Conservation (phyloP, 2,113 vertebrate genomes). For the Prinia subflava region DNA sequence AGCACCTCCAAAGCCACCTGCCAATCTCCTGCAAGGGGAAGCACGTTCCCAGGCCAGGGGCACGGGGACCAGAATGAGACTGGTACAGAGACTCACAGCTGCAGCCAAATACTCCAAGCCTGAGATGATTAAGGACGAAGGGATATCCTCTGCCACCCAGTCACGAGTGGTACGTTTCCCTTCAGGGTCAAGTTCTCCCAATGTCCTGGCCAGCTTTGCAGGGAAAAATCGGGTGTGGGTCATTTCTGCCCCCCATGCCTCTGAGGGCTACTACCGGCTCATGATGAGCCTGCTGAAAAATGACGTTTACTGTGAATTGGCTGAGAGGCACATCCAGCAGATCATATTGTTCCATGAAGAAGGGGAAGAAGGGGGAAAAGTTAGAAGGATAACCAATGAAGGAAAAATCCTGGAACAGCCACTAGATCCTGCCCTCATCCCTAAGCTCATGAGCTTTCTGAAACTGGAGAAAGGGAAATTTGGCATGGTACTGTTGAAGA, state of each 20-base stretch:
- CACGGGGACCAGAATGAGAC: neutral
- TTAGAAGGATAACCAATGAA: constrained; percentile 87
- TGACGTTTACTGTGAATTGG: constrained; percentile 94
- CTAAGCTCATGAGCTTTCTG: constrained; percentile 91
- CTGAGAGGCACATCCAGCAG: constrained; percentile 93
- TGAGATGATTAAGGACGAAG: constrained; percentile 79
- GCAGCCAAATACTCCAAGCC: constrained; percentile 43
- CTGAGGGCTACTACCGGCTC: constrained; percentile 94
- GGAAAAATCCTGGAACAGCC: constrained; percentile 91
- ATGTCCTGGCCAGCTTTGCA: constrained; percentile 89
- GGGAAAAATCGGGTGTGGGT: constrained; percentile 93
- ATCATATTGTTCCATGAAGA: constrained; percentile 93
- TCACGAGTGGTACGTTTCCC: constrained; percentile 79
- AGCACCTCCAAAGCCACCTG: neutral
- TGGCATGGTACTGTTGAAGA: constrained; percentile 94
- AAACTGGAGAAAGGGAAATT: constrained; percentile 97
- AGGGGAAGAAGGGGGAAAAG: constrained; percentile 87
- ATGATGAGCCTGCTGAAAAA: constrained; percentile 96
- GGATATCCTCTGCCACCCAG: constrained; percentile 66
- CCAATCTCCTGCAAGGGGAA: constrained; percentile 59
- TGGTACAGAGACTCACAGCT: constrained; percentile 57
- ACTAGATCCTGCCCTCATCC: constrained; percentile 85
- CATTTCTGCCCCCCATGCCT: constrained; percentile 91
- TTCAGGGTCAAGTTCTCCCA: constrained; percentile 83
- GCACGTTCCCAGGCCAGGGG: neutral